Conservation (phyloP, 2,113 vertebrate genomes). For the Catharus minimus region DNA sequence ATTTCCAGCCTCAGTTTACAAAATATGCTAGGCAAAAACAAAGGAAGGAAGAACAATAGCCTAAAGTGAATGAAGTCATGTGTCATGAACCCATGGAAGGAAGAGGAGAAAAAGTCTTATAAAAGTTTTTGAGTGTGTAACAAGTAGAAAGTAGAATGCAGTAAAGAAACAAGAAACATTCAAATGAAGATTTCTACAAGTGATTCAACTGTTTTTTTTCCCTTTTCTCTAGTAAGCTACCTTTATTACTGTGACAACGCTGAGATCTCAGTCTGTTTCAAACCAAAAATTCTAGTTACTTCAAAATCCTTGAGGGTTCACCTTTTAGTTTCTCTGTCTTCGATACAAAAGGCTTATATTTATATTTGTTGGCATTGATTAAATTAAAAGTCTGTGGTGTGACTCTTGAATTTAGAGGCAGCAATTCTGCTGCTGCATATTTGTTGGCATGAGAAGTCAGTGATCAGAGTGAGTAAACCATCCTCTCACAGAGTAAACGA, state of each 20-base stretch:
- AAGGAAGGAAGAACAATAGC: background rate
- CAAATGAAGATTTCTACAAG: background rate
- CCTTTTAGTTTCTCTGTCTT: background rate
- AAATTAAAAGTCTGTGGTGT: background rate
- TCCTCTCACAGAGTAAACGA: background rate
- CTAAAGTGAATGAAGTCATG: background rate
- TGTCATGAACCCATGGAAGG: background rate
- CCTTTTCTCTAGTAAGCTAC: background rate
- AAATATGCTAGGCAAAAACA: background rate
- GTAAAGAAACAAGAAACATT: background rate
- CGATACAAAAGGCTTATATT: background rate
- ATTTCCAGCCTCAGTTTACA: slow-evolving; percentile 3
- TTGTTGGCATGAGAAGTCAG: background rate
- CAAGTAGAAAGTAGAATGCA: background rate
- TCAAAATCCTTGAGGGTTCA: background rate
- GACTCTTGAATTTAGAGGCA: background rate
- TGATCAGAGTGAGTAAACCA: background rate
- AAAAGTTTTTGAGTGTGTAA: background rate
- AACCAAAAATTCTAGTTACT: background rate
- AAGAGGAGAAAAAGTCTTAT: background rate
- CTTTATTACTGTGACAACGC: background rate
- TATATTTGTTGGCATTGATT: background rate
- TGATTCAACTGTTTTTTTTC: background rate
- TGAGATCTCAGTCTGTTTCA: background rate
- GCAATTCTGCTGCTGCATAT: background rate